These are phyloP conservation scores for Procambarus clarkii DNA, from an alignment of 1,140 invertebrate species.

Conservation along the genomic window DNA sequence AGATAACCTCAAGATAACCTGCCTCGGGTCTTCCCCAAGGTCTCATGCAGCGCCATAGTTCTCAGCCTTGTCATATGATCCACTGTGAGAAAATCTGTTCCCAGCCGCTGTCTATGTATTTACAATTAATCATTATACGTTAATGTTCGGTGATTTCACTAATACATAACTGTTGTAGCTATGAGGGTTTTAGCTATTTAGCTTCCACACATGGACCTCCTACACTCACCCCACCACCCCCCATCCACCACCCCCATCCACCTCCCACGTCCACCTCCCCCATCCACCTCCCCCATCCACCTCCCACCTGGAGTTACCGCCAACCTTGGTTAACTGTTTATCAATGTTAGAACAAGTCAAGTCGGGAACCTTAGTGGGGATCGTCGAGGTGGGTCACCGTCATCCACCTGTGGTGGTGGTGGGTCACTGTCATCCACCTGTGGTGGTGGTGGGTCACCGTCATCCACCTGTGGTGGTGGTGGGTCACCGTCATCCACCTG, in stretches of 20 bases:
- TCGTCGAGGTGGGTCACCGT: background rate
- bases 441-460: background rate
- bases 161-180: too few relatives aligned
- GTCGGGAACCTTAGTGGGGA: background rate
- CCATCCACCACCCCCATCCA: background rate
- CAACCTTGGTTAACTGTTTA: conserved; percentile 8
- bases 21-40: too few relatives aligned
- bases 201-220: background rate
- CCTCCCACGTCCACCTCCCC: background rate
- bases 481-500: background rate
- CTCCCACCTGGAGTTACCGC: background rate
- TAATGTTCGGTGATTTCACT: too few relatives aligned
- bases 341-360: background rate
- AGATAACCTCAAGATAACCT: too few relatives aligned
- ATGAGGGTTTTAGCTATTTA: too few relatives aligned
- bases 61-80: too few relatives aligned
- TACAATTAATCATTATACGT: too few relatives aligned
- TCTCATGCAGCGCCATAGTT: too few relatives aligned
- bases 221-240: background rate
- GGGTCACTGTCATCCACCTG: background rate
- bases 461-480: background rate
- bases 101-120: too few relatives aligned
- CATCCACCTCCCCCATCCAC: background rate
- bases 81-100: too few relatives aligned
- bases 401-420: background rate